phyloP scores from a whole-genome alignment of 1,140 invertebrate species.

The Pseudomyrmex dendroicus region DNA sequence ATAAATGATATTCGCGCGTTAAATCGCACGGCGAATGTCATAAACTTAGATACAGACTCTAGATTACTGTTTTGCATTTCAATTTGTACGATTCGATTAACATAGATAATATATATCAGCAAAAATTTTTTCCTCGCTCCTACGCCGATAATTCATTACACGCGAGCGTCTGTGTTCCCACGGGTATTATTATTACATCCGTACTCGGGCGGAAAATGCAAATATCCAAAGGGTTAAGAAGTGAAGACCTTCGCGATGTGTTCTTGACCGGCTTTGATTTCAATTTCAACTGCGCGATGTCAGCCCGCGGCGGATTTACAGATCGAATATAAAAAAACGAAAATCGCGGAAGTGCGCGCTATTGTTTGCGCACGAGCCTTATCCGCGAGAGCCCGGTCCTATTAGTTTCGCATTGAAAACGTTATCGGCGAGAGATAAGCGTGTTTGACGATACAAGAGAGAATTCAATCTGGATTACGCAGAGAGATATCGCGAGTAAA shows the following conservation, averaged over 20 bases:
- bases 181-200: conserved; percentile 44
- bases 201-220: conserved; percentile 8
- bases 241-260: conserved; percentile 12
- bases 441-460: no score
- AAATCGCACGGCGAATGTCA: not conserved
- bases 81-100: conserved; percentile 23
- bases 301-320: conserved; percentile 11
- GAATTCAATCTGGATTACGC: no score
- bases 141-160: conserved; percentile 17
- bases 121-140: not conserved
- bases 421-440: no score
- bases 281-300: not conserved
- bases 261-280: conserved; percentile 45
- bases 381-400: no score
- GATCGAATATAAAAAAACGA: conserved; percentile 33
- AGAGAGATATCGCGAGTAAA: no score
- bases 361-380: not conserved
- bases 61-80: not conserved
- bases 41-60: conserved; percentile 4
- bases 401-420: no score
- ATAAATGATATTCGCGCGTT: not conserved
- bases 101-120: not conserved
- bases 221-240: conserved; percentile 22
- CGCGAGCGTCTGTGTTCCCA: conserved; percentile 23
- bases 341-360: conserved; percentile 5